Percentiles rank a stretch among this genome's conserved stretches.
Evolutionary conservation across 2,797 vertebrate genomes (phyloP).

Genomic region (Eulemur mongoz): DNA sequence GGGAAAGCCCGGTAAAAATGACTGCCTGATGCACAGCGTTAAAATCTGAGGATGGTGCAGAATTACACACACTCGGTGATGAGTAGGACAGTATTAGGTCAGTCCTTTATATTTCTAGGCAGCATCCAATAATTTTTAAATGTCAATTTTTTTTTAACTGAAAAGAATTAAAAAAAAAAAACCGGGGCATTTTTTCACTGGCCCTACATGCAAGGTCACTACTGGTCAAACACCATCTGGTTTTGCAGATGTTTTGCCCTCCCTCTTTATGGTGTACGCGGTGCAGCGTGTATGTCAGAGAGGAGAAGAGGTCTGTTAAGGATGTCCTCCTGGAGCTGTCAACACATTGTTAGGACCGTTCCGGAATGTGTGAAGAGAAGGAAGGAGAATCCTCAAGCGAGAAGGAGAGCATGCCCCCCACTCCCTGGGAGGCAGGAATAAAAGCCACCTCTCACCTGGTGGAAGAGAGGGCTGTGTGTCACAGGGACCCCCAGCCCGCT

Average conservation of each 20-base stretch:
- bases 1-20: neutral
- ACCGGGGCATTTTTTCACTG: neutral
- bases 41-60: neutral
- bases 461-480: conserved; percentile 96
- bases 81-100: neutral
- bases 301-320: neutral
- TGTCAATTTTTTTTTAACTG: neutral
- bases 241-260: neutral
- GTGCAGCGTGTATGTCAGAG: neutral
- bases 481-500: conserved; percentile 91
- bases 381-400: neutral
- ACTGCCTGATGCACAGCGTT: neutral
- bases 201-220: neutral
- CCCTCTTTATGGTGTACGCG: neutral
- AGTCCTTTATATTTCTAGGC: neutral
- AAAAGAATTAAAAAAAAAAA: neutral
- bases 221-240: neutral
- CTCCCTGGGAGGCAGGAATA: neutral
- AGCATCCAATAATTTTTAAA: neutral
- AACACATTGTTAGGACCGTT: neutral
- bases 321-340: neutral
- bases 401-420: neutral
- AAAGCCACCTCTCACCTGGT: conserved; percentile 90
- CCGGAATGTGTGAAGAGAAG: neutral
- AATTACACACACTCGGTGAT: neutral